phyloP scores from a whole-genome alignment of 2,797 vertebrate species.

The Tragopan temminckii region DNA sequence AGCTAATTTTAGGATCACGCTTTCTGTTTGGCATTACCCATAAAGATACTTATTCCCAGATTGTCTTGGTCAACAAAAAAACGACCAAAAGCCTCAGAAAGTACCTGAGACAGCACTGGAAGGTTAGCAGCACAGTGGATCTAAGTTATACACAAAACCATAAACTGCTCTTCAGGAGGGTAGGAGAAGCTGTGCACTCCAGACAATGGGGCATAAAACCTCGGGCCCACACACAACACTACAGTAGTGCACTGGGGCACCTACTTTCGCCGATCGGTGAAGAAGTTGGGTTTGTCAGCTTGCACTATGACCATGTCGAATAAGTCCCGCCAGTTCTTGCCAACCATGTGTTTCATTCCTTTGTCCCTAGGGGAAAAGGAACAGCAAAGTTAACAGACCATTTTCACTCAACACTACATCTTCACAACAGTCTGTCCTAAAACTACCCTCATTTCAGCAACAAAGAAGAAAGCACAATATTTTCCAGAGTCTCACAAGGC shows the following conservation, averaged over 20 bases:
- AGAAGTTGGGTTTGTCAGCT: constrained; percentile 87
- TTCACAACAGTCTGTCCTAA: neutral
- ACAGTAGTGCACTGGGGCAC: neutral
- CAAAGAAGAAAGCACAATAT: neutral
- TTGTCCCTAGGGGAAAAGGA: constrained; percentile 79
- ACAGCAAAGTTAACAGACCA: neutral
- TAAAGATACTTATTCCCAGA: neutral
- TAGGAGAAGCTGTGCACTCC: neutral
- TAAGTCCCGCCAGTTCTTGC: constrained; percentile 85
- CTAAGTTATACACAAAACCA: neutral
- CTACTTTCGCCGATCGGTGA: constrained; percentile 85
- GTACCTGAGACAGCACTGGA: neutral
- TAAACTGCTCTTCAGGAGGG: neutral
- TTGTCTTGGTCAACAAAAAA: too few species aligned
- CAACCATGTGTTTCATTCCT: constrained; percentile 88
- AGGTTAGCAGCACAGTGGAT: neutral
- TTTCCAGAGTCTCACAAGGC: neutral
- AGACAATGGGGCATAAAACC: neutral
- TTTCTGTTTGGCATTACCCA: neutral
- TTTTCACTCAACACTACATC: neutral
- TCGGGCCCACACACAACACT: neutral
- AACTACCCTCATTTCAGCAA: neutral
- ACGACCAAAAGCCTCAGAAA: neutral
- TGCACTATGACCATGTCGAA: constrained; percentile 87
- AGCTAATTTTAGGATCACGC: neutral